Evolutionary conservation across 2,797 vertebrate genomes (phyloP).

Genomic region (Glyptemys insculpta): DNA sequence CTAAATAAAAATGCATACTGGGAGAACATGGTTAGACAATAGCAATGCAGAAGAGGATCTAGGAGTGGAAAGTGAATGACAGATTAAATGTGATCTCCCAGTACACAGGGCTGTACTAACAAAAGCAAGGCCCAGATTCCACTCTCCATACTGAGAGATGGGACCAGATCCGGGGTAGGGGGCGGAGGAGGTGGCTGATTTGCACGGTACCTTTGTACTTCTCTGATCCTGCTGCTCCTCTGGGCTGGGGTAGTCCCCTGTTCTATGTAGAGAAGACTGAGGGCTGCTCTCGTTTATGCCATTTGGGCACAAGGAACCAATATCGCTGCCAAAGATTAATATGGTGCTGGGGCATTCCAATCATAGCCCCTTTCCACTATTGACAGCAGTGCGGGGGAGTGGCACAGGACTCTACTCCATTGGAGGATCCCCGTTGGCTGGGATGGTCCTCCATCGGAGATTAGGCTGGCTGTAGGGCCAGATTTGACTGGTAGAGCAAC

Average conservation of each 20-base stretch:
- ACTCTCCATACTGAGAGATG: background rate
- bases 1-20: background rate
- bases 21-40: background rate
- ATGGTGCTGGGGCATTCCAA: background rate
- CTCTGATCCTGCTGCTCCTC: background rate
- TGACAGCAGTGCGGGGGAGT: background rate
- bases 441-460: background rate
- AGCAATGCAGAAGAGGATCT: background rate
- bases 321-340: background rate
- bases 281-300: background rate
- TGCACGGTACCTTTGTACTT: background rate
- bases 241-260: background rate
- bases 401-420: background rate
- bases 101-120: background rate
- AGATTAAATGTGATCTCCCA: background rate
- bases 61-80: fast-evolving
- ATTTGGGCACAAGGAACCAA: background rate
- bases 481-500: background rate
- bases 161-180: background rate
- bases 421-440: too few species aligned
- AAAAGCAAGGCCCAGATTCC: background rate
- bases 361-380: background rate
- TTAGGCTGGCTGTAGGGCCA: background rate
- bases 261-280: background rate
- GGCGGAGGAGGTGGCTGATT: fast-evolving